Percentiles rank a stretch among this genome's conserved stretches.
phyloP scores from a whole-genome alignment of 1,140 invertebrate species.

The Hyles vespertilio region DNA sequence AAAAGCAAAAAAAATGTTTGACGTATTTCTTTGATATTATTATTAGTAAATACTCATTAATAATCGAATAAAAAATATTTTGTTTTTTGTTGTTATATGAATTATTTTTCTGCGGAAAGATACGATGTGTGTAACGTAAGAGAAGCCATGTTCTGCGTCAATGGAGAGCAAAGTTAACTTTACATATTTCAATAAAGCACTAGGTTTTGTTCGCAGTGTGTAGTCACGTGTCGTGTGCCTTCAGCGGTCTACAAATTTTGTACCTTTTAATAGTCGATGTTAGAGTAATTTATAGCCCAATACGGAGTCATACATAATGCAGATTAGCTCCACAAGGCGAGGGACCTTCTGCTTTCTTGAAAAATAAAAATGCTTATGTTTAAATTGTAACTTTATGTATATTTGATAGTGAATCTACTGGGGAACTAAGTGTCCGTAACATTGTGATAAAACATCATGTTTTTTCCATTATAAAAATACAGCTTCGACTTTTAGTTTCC shows the following conservation, averaged over 20 bases:
- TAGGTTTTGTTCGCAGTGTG: slow-evolving; percentile 44
- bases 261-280: too few species aligned
- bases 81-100: too few species aligned
- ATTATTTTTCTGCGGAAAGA: neutral
- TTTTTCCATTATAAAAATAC: slow-evolving; percentile 63
- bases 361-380: slow-evolving; percentile 55
- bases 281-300: slow-evolving; percentile 1
- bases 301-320: slow-evolving; percentile 7
- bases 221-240: slow-evolving; percentile 23
- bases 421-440: slow-evolving; percentile 61
- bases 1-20: neutral
- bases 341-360: slow-evolving; percentile 65
- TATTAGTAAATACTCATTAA: too few species aligned
- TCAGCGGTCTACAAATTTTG: neutral
- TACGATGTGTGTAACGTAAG: slow-evolving; percentile 4
- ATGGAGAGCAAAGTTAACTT: slow-evolving; percentile 52
- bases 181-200: slow-evolving; percentile 59
- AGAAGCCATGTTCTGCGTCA: slow-evolving; percentile 58
- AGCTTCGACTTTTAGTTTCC: slow-evolving; percentile 59
- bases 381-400: slow-evolving; percentile 67
- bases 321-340: slow-evolving; percentile 11
- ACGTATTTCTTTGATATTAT: neutral
- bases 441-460: slow-evolving; percentile 72
- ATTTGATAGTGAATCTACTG: slow-evolving; percentile 65
- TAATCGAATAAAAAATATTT: too few species aligned